A percentile compares a stretch with the other conserved stretches of the same genome.
Evolutionary conservation across 2,113 vertebrate genomes (phyloP).

Genomic region (Cyanoderma ruficeps): DNA sequence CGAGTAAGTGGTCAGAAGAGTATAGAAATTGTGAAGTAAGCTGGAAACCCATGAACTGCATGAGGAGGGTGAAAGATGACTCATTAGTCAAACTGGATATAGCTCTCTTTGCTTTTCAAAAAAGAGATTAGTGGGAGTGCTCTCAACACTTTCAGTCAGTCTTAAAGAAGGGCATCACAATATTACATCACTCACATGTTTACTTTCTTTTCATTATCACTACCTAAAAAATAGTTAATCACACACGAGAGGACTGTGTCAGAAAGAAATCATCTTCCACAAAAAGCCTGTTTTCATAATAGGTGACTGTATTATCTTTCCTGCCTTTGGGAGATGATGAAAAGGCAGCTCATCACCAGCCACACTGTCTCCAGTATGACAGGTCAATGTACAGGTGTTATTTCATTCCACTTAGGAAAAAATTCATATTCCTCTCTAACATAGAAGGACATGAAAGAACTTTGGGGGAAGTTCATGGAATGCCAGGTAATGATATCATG

Average conservation of each 20-base stretch:
- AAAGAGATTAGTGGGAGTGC: background rate
- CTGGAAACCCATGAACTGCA: background rate
- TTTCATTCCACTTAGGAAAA: background rate
- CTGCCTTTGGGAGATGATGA: background rate
- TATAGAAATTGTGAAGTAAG: background rate
- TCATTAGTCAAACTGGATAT: background rate
- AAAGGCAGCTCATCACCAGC: background rate
- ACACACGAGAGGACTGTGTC: background rate
- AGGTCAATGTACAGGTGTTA: background rate
- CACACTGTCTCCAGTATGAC: background rate
- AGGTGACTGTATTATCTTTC: background rate
- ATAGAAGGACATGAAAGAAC: background rate
- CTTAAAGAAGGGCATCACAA: background rate
- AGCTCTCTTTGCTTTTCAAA: background rate
- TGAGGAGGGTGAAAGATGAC: background rate
- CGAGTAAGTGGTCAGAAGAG: accelerated
- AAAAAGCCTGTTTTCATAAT: constrained; percentile 16
- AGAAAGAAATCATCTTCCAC: constrained; percentile 1
- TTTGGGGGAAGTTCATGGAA: background rate
- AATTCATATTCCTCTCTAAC: background rate
- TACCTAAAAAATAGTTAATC: background rate
- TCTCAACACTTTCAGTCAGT: background rate
- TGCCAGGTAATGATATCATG: background rate
- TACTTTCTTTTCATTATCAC: background rate
- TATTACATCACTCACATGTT: background rate